Percentiles rank a stretch among this genome's conserved stretches.
These are phyloP conservation scores for Geotria australis DNA, from an alignment of 2,797 vertebrate genomes.

Conservation along the genomic window DNA sequence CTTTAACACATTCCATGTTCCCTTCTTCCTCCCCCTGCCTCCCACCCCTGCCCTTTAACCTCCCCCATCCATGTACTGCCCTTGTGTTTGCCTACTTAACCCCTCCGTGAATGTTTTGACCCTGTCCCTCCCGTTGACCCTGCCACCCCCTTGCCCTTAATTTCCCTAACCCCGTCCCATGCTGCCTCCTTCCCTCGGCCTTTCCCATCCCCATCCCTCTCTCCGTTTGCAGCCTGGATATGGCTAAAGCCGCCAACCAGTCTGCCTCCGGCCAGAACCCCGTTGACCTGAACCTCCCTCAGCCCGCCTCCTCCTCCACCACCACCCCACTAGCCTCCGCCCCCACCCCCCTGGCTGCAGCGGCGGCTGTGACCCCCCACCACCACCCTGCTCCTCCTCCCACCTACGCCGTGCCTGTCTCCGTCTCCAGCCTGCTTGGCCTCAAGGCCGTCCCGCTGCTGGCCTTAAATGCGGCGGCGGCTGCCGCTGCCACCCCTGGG, in stretches of 20 bases:
- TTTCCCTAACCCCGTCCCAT: constrained; percentile 6
- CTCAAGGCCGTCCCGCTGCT: constrained; percentile 65
- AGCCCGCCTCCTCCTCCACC: constrained; percentile 44
- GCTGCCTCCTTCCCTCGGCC: constrained; percentile 20
- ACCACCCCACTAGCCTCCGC: constrained; percentile 43
- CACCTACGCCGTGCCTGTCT: constrained; percentile 60
- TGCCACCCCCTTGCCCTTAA: constrained; percentile 4
- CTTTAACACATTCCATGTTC: constrained; percentile 11
- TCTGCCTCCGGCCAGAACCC: constrained; percentile 41
- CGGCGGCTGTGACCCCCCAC: constrained; percentile 23
- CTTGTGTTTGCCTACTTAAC: constrained; percentile 11
- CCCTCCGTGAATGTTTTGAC: constrained; percentile 10
- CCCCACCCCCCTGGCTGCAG: constrained; percentile 36
- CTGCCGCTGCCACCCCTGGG: constrained; percentile 2
- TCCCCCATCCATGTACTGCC: constrained; percentile 7
- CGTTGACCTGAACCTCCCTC: constrained; percentile 54
- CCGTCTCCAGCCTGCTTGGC: constrained; percentile 75
- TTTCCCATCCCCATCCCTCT: constrained; percentile 21
- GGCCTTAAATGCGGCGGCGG: constrained; percentile 36
- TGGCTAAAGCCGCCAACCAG: constrained; percentile 94
- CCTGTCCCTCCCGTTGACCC: constrained; percentile 1
- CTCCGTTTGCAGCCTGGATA: constrained; percentile 64
- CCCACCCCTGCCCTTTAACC: constrained; percentile 4
- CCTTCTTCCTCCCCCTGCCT: constrained; percentile 17
- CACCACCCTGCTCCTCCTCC: constrained; percentile 44